Conservation (phyloP, 2,888 invertebrate genomes). For the Eubasilissa splendida region DNA sequence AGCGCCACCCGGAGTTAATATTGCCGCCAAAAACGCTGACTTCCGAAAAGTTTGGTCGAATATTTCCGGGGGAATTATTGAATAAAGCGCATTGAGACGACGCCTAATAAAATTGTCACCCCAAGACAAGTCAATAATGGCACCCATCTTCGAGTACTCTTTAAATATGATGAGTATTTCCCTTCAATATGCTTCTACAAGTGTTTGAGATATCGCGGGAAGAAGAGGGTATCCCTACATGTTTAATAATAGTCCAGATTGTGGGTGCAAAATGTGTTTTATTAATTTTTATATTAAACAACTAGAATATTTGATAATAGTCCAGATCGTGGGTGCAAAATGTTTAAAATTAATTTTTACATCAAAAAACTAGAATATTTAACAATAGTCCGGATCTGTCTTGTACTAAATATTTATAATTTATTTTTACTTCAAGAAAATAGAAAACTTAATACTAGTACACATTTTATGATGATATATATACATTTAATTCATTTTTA, state of each 20-base stretch:
- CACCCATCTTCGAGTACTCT: slow-evolving; percentile 11
- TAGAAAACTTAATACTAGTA: no score
- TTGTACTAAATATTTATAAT: no score
- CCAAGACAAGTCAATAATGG: slow-evolving; percentile 49
- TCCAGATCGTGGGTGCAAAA: no score
- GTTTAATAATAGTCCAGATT: no score
- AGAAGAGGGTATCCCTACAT: no score
- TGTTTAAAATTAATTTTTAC: no score
- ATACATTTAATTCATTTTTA: no score
- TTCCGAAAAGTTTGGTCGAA: slow-evolving; percentile 44
- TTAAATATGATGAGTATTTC: slow-evolving; percentile 22
- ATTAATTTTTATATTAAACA: neutral
- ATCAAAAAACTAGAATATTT: neutral
- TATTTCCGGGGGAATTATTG: slow-evolving; percentile 54
- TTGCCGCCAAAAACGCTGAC: slow-evolving; percentile 50
- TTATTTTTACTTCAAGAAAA: no score
- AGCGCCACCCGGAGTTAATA: slow-evolving; percentile 13
- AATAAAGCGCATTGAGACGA: slow-evolving; percentile 56
- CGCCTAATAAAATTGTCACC: slow-evolving; percentile 58
- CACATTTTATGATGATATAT: no score
- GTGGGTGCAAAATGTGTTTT: no score
- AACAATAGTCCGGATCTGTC: neutral
- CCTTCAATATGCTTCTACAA: slow-evolving; percentile 14
- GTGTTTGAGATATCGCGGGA: neutral
- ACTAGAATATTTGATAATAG: neutral